Percentiles rank a stretch among this genome's conserved stretches.
phyloP scores from a whole-genome alignment of 2,888 invertebrate genomes.

The Caenorhabditis sp. region DNA sequence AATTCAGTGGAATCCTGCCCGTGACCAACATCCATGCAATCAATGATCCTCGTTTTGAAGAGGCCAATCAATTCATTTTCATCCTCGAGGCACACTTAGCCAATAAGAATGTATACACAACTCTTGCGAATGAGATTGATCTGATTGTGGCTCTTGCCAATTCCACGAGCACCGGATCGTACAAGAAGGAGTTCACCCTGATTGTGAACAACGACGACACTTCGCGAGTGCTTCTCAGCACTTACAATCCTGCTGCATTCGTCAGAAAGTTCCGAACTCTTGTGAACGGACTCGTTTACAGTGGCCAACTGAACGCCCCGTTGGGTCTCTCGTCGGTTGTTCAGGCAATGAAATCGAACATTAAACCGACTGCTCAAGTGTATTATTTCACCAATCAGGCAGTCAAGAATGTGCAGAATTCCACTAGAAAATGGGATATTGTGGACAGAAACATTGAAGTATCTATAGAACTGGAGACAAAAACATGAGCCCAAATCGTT shows the following conservation, averaged over 20 bases:
- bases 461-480: no score
- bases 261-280: neutral
- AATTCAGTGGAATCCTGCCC: no score
- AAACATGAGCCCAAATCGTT: no score
- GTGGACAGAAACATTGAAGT: constrained; percentile 25
- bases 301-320: neutral
- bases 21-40: constrained; percentile 10
- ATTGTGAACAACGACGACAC: constrained; percentile 23
- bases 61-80: constrained; percentile 30
- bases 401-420: constrained; percentile 6
- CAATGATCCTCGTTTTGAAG: constrained; percentile 29
- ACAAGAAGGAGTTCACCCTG: constrained; percentile 36
- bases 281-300: neutral
- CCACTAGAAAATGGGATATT: constrained; percentile 27
- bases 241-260: constrained; percentile 17
- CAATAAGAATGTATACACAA: constrained; percentile 10
- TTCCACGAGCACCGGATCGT: neutral
- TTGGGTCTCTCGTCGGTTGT: constrained; percentile 25
- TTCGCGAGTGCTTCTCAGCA: constrained; percentile 30
- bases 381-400: constrained; percentile 46
- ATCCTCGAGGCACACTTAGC: constrained; percentile 14
- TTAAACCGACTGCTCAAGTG: constrained; percentile 35
- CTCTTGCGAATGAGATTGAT: constrained; percentile 18
- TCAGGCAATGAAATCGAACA: constrained; percentile 23
- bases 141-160: constrained; percentile 8